Evolutionary conservation across 1,140 invertebrate species (phyloP), one percentile per base, ranked within the genome.

Genomic region (Drosophila ercepeae): DNA sequence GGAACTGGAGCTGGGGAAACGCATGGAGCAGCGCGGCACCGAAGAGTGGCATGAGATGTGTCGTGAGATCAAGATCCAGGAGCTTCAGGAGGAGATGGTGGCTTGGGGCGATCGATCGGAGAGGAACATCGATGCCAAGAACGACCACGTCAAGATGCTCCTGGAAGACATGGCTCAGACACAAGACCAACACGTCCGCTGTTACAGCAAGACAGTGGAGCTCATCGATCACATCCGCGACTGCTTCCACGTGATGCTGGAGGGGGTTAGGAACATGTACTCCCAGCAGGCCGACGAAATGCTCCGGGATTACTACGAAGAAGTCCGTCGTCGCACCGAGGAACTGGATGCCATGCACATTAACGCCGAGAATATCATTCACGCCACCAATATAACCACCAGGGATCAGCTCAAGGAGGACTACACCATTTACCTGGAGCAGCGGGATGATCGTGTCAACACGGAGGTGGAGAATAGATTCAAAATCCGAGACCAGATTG

Each of bases 291-390:
- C 84, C 0, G 78, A 76, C 16, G 81, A 88, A n/a, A 27, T 90
- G 14, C 70, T 90, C 0, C 32, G 70, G 5, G 89, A 90, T 1
- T 90, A 65, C 48, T 83, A 79, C n/a, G 67, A 88, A 0, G 89
- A 90, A 54, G 60, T 89, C 7, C 68, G 76, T 1, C 45, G 68
- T 0, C 67, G 70, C 18, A 79, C 78, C 6, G 72, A 90, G 9
- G 82, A 86, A 18, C 45, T 77, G 23, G 75, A 89, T 0, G 25
- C 50, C n/a, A 75, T 86, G 65, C 72, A 88, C 0, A 0, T 45
- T 2, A 81, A 90, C 36, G 59, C 73, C 19, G 89, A 90, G 50
- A 89, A 89, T 46, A 74, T 90, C 1, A 81, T 89, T 19, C 89
- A 90, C 41, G 84, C 81, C 41, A 74, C 78, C 6, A 89, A 89